phyloP scores from a whole-genome alignment of 2,113 vertebrate genomes.

The Microtus richardsoni region DNA sequence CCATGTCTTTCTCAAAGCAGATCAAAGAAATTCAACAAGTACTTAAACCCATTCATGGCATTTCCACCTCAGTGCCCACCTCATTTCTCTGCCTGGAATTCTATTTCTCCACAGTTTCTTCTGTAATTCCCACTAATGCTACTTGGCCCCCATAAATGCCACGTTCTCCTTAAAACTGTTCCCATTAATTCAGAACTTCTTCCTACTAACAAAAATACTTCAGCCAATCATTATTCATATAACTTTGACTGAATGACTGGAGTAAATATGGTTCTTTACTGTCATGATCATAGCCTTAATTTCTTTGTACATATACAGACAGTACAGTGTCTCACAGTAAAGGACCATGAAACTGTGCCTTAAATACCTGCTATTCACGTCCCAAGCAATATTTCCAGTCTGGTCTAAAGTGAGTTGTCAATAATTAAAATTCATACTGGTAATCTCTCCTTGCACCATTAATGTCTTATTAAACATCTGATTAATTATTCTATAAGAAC shows the following conservation, averaged over 20 bases:
- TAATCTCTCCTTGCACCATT: neutral
- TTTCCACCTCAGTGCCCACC: neutral
- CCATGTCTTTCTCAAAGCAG: neutral
- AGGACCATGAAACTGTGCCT: constrained; percentile 13
- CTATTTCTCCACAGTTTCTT: neutral
- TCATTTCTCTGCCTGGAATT: neutral
- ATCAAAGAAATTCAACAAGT: neutral
- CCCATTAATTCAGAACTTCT: constrained; percentile 42
- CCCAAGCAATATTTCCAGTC: neutral
- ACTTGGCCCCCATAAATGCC: neutral
- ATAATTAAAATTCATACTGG: constrained; percentile 51
- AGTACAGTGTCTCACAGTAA: neutral
- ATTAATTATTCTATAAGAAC: constrained; percentile 43
- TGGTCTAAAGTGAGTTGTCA: constrained; percentile 6
- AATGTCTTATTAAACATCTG: constrained; percentile 52
- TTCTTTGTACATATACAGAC: neutral
- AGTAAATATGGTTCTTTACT: constrained; percentile 52
- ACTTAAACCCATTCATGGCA: neutral
- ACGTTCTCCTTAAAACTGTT: neutral
- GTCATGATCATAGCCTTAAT: neutral
- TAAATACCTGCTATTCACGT: neutral
- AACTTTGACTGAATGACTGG: constrained; percentile 15
- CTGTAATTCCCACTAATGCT: neutral
- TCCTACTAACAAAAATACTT: constrained; percentile 12
- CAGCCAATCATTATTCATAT: neutral